Conservation (phyloP, 2,113 vertebrate genomes). For the Vimba vimba region DNA sequence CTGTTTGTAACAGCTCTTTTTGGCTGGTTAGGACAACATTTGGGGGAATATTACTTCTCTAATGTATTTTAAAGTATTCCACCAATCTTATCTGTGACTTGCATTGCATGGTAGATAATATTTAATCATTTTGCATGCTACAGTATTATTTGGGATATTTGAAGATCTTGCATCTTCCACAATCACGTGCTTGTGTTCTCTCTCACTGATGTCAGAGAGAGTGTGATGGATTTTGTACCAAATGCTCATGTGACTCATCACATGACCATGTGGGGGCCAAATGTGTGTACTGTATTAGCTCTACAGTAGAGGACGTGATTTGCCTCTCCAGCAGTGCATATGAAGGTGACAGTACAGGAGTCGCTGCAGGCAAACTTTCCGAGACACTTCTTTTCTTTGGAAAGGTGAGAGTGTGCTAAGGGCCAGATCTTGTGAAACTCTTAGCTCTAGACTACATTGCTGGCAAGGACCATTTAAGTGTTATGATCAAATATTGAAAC, state of each 20-base stretch:
- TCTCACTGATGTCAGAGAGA: not conserved
- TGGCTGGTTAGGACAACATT: not conserved
- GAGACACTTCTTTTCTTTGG: not conserved
- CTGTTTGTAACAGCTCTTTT: not conserved
- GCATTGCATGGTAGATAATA: not conserved
- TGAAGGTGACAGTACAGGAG: not conserved
- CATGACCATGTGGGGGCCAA: not conserved
- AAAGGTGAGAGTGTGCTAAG: not conserved
- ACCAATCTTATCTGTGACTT: not conserved
- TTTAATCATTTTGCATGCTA: not conserved
- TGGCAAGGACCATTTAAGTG: not conserved
- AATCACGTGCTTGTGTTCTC: not conserved
- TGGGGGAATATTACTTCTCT: not conserved
- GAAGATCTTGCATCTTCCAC: not conserved
- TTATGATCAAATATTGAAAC: not conserved
- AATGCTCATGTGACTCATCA: not conserved
- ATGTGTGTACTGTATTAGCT: not conserved
- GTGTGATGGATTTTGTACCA: not conserved
- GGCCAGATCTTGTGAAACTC: not conserved
- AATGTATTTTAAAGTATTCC: not conserved
- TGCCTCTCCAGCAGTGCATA: not conserved
- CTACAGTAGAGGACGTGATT: not conserved
- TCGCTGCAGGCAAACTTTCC: not conserved
- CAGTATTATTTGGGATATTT: not conserved
- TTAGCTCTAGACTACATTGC: not conserved